These are phyloP conservation scores for Leptinotarsa texana DNA, from an alignment of 1,140 invertebrate species.

Conservation along the genomic window DNA sequence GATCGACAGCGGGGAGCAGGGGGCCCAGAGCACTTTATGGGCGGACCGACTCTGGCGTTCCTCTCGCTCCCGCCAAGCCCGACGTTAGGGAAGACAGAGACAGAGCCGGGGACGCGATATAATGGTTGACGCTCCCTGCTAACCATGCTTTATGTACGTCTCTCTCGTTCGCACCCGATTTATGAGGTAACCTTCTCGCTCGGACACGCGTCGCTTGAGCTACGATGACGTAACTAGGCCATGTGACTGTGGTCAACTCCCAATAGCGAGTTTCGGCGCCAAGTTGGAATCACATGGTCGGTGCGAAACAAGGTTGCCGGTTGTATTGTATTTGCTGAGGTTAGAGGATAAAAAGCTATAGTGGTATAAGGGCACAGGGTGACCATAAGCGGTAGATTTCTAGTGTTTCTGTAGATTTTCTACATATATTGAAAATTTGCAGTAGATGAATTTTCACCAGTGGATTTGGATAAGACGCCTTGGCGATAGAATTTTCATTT, in stretches of 20 bases:
- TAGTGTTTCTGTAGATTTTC: too few species aligned
- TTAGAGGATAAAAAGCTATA: too few species aligned
- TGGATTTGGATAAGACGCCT: too few species aligned
- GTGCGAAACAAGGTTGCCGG: neutral
- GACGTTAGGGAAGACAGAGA: constrained; percentile 35
- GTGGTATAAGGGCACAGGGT: too few species aligned
- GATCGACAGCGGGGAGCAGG: constrained; percentile 40
- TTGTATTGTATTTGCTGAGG: too few species aligned
- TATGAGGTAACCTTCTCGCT: constrained; percentile 52
- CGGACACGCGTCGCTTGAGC: constrained; percentile 43
- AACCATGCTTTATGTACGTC: constrained; percentile 57
- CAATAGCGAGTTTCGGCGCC: constrained; percentile 52
- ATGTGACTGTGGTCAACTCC: constrained; percentile 52
- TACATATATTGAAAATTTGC: too few species aligned
- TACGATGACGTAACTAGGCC: constrained; percentile 51
- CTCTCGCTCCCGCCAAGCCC: constrained; percentile 33
- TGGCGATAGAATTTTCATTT: too few species aligned
- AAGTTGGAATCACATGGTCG: constrained; percentile 43
- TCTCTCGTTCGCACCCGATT: constrained; percentile 56
- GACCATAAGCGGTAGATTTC: too few species aligned
- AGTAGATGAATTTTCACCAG: too few species aligned
- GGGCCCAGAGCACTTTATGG: constrained; percentile 53
- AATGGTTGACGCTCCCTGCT: constrained; percentile 57
- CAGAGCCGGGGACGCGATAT: constrained; percentile 51
- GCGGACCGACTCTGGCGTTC: constrained; percentile 48